Base-by-base conservation (phyloP, 2,888 invertebrate genomes). In the Mesorhabditis sp. region DNA sequence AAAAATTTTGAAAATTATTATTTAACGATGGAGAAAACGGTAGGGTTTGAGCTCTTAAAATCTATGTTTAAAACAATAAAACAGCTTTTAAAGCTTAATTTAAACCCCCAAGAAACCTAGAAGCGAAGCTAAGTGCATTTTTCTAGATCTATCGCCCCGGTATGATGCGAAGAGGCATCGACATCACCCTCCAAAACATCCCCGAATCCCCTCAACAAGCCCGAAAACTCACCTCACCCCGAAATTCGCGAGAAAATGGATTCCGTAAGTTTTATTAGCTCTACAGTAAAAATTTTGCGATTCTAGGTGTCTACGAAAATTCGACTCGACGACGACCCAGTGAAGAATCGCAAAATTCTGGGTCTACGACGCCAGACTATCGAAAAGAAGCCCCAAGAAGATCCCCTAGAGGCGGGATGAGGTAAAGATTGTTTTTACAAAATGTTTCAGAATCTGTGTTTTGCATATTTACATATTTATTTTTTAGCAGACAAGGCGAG, bases 301-400 rank as follows among this genome's bases (percentile, higher is more conserved):
- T n/a, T 50, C n/a, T 50, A 50, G 58, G 58, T 13, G n/a, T n/a
- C n/a, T 50, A 50, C n/a, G 58, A 50, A n/a, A 50, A 50, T n/a
- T 50, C 58, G n/a, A 50, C 7, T 50, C 58, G 58, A 13, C 58
- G 58, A 50, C 58, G 58, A n/a, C 58, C 7, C 7, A 10, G 58
- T 10, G 58, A 50, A 50, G 58, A 50, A 13, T 10, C 58, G n/a
- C 7, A n/a, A n/a, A 50, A 50, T n/a, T 50, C 58, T 50, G 58
- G 58, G 10, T 50, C 58, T 13, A 50, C 58, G n/a, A 50, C 58
- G 10, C 58, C 58, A n/a, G 58, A 50, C 7, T 13, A n/a, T 2
- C 58, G 28, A 28, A 28, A 28, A 28, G 28, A 28, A 28, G 28
- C 28, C 28, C 28, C 28, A 28, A 28, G 28, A 28, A 28, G 28